A percentile compares a stretch with the other conserved stretches of the same genome.
These are phyloP conservation scores for Arion vulgaris DNA, from an alignment of 1,140 invertebrate species.

Conservation along the genomic window DNA sequence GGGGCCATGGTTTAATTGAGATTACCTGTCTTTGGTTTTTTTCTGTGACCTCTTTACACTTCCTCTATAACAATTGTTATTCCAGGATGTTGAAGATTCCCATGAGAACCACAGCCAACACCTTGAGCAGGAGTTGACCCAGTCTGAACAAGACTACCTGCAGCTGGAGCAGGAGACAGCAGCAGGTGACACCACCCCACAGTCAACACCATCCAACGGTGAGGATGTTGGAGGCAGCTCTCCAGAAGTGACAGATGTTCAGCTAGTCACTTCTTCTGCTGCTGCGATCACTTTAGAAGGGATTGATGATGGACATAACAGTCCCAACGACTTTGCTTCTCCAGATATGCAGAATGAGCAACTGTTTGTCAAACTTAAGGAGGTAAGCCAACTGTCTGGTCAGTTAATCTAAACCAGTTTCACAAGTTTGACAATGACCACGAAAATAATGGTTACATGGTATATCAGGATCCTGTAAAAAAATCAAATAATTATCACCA, in stretches of 20 bases:
- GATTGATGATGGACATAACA: constrained; percentile 45
- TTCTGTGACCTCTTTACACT: no score
- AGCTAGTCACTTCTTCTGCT: neutral
- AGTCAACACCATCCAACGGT: constrained; percentile 46
- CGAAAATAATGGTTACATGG: no score
- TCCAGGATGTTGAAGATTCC: constrained; percentile 45
- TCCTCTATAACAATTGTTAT: no score
- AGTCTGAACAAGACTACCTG: constrained; percentile 20
- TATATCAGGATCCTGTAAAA: no score
- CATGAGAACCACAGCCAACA: constrained; percentile 15
- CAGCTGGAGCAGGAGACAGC: constrained; percentile 46
- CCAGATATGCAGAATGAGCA: constrained; percentile 56
- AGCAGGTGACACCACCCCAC: constrained; percentile 54
- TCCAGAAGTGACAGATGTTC: constrained; percentile 40
- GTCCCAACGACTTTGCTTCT: constrained; percentile 49
- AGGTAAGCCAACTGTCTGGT: no score
- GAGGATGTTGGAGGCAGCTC: constrained; percentile 42
- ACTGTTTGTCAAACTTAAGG: constrained; percentile 77
- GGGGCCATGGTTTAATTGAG: no score
- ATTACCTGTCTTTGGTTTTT: neutral
- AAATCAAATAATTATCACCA: no score
- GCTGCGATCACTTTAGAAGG: constrained; percentile 39
- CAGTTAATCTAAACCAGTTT: no score
- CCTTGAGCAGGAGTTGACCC: neutral
- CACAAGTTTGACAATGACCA: no score